phyloP scores from a whole-genome alignment of 2,113 vertebrate species.

The Siniperca knerii region DNA sequence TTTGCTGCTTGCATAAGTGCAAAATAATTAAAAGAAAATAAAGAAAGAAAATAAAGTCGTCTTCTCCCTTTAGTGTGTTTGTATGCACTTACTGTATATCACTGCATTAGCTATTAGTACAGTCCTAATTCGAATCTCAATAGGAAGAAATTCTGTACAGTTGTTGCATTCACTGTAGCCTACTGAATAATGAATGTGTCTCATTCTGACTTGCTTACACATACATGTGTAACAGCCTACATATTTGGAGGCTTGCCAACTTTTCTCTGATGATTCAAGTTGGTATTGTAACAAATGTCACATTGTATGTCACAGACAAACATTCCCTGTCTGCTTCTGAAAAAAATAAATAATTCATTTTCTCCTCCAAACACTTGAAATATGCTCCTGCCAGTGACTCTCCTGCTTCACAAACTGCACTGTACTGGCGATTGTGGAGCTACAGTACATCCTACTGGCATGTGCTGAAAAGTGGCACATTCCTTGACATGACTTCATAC shows the following conservation, averaged over 20 bases:
- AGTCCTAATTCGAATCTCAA: neutral
- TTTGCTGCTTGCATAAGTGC: no score
- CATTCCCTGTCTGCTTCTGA: slow-evolving; percentile 9
- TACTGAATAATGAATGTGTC: slow-evolving; percentile 1
- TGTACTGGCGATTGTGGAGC: neutral
- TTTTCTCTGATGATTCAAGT: slow-evolving; percentile 30
- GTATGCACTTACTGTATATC: neutral
- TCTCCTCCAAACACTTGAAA: slow-evolving; percentile 10
- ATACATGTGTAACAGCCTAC: neutral
- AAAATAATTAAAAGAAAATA: neutral
- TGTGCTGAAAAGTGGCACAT: slow-evolving; percentile 48
- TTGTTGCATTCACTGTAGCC: neutral
- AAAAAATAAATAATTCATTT: slow-evolving; percentile 44
- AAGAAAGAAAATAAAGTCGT: neutral
- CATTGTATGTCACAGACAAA: slow-evolving; percentile 28
- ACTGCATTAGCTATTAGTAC: neutral
- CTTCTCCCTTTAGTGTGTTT: neutral
- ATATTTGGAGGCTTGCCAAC: slow-evolving; percentile 8
- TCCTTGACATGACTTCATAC: slow-evolving; percentile 43
- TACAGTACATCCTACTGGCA: slow-evolving; percentile 45
- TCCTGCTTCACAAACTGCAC: neutral
- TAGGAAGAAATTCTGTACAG: neutral
- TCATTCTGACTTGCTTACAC: slow-evolving; percentile 39
- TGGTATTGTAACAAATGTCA: slow-evolving; percentile 44
- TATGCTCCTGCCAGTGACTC: slow-evolving; percentile 21